phyloP scores from a whole-genome alignment of 2,113 vertebrate genomes.

The Otocyon megalotis region DNA sequence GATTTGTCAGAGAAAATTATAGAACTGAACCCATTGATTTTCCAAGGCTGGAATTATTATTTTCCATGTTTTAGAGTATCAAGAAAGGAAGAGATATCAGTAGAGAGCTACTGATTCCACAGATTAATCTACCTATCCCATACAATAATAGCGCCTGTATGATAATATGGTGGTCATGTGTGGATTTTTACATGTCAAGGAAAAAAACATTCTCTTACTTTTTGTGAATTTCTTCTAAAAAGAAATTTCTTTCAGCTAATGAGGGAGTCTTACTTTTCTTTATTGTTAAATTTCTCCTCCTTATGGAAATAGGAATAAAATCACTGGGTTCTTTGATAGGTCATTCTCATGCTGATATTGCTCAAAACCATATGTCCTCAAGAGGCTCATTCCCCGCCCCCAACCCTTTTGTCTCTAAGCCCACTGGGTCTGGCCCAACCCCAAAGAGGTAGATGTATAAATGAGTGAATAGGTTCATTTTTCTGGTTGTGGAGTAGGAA shows the following conservation, averaged over 20 bases:
- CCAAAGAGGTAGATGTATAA: neutral
- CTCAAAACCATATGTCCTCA: no score
- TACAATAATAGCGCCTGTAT: neutral
- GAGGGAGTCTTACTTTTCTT: neutral
- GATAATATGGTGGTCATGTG: neutral
- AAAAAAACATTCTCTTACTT: neutral
- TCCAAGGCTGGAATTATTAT: neutral
- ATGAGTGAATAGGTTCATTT: neutral
- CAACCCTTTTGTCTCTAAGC: neutral
- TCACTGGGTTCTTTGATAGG: neutral
- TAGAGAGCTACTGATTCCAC: neutral
- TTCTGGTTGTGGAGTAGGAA: neutral
- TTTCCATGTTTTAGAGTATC: neutral
- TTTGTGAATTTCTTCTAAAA: neutral
- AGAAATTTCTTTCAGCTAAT: neutral
- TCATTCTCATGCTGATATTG: neutral
- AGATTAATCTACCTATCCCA: neutral
- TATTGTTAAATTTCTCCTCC: neutral
- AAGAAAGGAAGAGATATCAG: neutral
- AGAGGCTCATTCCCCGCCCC: fast-evolving
- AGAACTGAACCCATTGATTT: neutral
- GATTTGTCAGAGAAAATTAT: neutral
- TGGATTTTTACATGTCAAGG: neutral
- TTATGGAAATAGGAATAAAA: neutral
- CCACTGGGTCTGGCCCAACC: neutral